Conservation (phyloP, 1,140 invertebrate species). For the Neodiprion fabricii region DNA sequence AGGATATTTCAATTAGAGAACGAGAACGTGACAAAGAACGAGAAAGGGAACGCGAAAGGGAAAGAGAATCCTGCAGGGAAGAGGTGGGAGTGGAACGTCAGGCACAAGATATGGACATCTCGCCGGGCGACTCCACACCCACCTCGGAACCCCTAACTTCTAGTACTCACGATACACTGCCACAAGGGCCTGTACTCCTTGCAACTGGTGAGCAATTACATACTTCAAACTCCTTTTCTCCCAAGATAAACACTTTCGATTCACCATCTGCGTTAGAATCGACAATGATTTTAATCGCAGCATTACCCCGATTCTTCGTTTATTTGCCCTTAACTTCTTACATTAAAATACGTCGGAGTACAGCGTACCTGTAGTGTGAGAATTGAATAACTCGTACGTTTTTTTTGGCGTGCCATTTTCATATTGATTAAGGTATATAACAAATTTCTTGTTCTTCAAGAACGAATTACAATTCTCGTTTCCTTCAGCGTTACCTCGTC, state of each 20-base stretch:
- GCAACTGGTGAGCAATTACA: conserved; percentile 60
- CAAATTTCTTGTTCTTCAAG: background rate
- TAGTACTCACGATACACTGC: conserved; percentile 53
- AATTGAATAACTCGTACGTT: background rate
- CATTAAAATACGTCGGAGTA: conserved; percentile 1
- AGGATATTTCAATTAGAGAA: conserved; percentile 45
- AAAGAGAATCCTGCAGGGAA: conserved; percentile 51
- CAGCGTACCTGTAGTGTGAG: conserved; percentile 10
- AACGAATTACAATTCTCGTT: conserved; percentile 16
- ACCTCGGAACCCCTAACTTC: conserved; percentile 70
- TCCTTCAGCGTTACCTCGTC: conserved; percentile 67
- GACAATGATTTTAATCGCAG: background rate
- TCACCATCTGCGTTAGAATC: background rate
- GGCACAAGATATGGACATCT: conserved; percentile 84
- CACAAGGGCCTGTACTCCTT: conserved; percentile 66
- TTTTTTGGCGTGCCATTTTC: background rate
- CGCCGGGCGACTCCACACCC: conserved; percentile 82
- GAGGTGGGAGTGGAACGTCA: conserved; percentile 53
- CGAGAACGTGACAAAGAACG: conserved; percentile 49
- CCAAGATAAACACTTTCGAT: too few relatives aligned
- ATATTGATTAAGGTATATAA: background rate
- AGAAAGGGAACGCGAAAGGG: conserved; percentile 52
- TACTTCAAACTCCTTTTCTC: background rate
- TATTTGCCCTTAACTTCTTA: background rate
- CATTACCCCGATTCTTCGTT: background rate